Base-by-base conservation (phyloP, 2,113 vertebrate genomes). In the Cercopithecus mona region DNA sequence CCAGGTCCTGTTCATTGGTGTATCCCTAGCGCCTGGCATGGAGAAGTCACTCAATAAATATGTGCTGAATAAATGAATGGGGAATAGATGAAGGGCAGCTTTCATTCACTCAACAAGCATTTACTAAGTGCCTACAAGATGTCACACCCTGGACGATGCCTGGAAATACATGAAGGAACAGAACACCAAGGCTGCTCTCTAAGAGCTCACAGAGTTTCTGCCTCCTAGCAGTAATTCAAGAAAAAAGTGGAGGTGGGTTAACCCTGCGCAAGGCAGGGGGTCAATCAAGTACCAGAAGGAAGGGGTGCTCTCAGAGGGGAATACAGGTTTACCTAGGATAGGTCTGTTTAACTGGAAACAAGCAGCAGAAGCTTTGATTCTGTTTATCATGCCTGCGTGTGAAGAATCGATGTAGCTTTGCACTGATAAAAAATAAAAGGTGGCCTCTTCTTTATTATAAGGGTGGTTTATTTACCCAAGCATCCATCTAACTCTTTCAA, bases 291-390 rank as follows among this genome's bases (percentile, higher is more conserved):
- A 76, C 43, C 68, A 84, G 48, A 94, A 95, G n/a, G 66, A 85
- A 95, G 30, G 16, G 10, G 17, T 14, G 23, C 20, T 96, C 50
- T 76, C 20, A 23, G 10, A 73, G n/a, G 32, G 59, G 32, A 95
- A 90, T 57, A 48, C 10, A 92, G 4, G 68, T 85, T 81, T 86
- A 14, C 57, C 68, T 48, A 79, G 23, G 52, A 45, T 75, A 35
- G 25, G 22, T 96, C 66, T 95, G 6, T 78, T 92, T 75, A 68
- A 95, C 68, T 75, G 88, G 73, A 97, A 93, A n/a, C 32, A 82
- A 85, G 45, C 27, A 92, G 40, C 18, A 57, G 80, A 89, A 89
- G 25, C 32, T 48, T 83, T 81, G 68, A 84, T 30, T 61, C 70
- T 85, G 52, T 80, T 90, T 52, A 61, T 87, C 45, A 75, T 40